A percentile compares a stretch with the other conserved stretches of the same genome.
phyloP scores from a whole-genome alignment of 2,113 vertebrate genomes.

The Eudyptes chrysolophus region DNA sequence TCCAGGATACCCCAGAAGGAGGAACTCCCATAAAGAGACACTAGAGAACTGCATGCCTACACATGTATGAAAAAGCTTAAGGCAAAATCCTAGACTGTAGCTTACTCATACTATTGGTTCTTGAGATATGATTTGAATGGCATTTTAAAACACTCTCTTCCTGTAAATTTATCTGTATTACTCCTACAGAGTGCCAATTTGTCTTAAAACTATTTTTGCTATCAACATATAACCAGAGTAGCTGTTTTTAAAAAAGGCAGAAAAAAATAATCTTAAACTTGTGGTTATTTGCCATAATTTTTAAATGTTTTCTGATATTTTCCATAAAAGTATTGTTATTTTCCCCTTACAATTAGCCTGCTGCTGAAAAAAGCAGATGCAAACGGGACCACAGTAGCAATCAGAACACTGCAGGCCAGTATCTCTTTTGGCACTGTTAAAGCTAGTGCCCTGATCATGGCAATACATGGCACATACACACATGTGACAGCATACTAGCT shows the following conservation, averaged over 20 bases:
- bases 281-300: not conserved
- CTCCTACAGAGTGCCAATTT: not conserved
- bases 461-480: not conserved
- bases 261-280: not conserved
- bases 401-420: not conserved
- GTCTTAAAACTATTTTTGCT: not conserved
- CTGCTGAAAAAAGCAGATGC: not conserved
- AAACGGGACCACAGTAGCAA: not conserved
- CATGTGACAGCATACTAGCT: rapidly evolving
- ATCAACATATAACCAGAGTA: not conserved
- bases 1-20: not conserved
- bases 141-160: not conserved
- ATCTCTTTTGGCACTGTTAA: not conserved
- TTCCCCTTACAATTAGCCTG: not conserved
- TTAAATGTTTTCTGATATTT: not conserved
- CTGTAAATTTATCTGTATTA: not conserved
- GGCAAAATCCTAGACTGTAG: not conserved
- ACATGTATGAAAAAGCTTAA: not conserved
- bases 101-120: not conserved
- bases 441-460: not conserved
- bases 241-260: not conserved
- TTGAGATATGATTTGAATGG: too few relatives aligned
- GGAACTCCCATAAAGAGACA: not conserved
- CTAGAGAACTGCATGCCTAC: not conserved
- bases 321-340: not conserved